Conservation (phyloP, 2,888 invertebrate genomes). For the Timema podura region DNA sequence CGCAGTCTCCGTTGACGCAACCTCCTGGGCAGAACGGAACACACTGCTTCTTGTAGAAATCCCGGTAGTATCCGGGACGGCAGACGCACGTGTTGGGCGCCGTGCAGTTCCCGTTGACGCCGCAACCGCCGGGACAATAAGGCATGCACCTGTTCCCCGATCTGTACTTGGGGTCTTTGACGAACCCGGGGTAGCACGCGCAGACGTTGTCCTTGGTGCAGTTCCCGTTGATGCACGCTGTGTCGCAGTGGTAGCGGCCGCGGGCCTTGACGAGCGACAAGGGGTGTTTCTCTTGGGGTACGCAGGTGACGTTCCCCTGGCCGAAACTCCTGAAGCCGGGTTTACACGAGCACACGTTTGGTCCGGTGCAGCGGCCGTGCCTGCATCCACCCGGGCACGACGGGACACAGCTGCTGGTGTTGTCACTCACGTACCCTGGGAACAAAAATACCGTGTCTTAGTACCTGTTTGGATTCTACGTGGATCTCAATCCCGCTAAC, state of each 20-base stretch:
- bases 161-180: too few relatives aligned
- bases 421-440: conserved; percentile 44
- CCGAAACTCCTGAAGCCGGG: too few relatives aligned
- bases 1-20: conserved; percentile 68
- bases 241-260: conserved; percentile 30
- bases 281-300: too few relatives aligned
- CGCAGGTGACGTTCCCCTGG: too few relatives aligned
- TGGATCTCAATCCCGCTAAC: too few relatives aligned
- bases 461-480: too few relatives aligned
- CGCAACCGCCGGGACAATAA: conserved; percentile 39
- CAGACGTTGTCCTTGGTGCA: conserved; percentile 36
- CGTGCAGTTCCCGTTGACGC: conserved; percentile 44
- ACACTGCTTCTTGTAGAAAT: background rate
- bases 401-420: conserved; percentile 43
- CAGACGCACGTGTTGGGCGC: conserved; percentile 39
- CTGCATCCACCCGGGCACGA: conserved; percentile 46
- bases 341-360: conserved; percentile 56
- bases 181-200: conserved; percentile 9
- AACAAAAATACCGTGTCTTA: too few relatives aligned
- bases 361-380: conserved; percentile 57
- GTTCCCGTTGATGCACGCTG: conserved; percentile 39
- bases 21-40: conserved; percentile 56
- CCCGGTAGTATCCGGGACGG: background rate
- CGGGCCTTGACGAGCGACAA: background rate
- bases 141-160: conserved; percentile 21